Base-by-base conservation (phyloP, 1,140 invertebrate genomes). In the Drosophila athabasca region DNA sequence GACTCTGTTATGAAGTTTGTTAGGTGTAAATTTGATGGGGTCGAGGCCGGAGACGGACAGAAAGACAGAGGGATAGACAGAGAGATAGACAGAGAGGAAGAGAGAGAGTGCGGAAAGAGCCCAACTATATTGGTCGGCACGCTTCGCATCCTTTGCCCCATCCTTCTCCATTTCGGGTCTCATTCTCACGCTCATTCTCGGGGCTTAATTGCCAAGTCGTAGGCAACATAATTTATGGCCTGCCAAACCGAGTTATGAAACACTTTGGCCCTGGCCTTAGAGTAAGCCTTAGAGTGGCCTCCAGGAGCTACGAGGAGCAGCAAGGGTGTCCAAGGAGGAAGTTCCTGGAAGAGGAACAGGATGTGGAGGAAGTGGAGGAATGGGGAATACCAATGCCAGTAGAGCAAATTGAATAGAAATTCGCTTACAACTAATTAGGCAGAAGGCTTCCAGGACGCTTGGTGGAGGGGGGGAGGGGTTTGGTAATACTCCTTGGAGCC, bases 1-100 rank as follows among this genome's bases (percentile, higher is more conserved):
- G 81, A 85, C 81, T 85, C 70, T 85, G 81, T 85, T 85, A 85
- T 85, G 81, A 85, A 85, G 81, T 87, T 85, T 87, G 81, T 87
- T 81, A 85, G 81, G 82, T 85, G 81, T 87, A 85, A 85, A 85
- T 85, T 87, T 87, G 82, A 85, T 85, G 82, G 60, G 62, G 64
- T 58, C 52, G 51, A 45, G 61, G 46, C 58, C 60, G 62, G 58
- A 69, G 75, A 50, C 39, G 53, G n/a, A 43, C 52, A 46, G 44
- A 57, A 58, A 58, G 67, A 48, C 54, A 62, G 59, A 55, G 41
- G 7, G 11, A 19, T n/a, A 69, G 75, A 50, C 39, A 53, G n/a
- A 43, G 45, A 46, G 44, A 57, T 58, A 58, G 67, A 48, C 54
- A 62, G 59, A 55, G 41, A 19, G 17, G 17, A 19, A 19, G 57